A percentile compares a stretch with the other conserved stretches of the same genome.
Evolutionary conservation across 2,113 vertebrate species (phyloP).

Genomic region (Corvus hawaiiensis): DNA sequence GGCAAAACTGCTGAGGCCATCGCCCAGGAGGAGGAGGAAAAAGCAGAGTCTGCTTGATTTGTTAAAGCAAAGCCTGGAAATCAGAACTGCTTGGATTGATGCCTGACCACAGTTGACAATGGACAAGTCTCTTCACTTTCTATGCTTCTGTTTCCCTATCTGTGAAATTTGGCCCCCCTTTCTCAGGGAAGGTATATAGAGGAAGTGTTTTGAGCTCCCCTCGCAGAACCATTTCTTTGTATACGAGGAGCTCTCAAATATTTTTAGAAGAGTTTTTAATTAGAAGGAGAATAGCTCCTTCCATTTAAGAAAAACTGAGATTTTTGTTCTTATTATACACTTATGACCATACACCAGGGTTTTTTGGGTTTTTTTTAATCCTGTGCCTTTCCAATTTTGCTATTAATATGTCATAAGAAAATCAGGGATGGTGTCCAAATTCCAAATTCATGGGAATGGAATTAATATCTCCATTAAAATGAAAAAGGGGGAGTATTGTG

Average conservation of each 20-base stretch:
- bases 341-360: not conserved
- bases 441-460: slow-evolving; percentile 49
- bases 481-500: not conserved
- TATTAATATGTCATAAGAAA: slow-evolving; percentile 48
- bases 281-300: not conserved
- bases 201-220: not conserved
- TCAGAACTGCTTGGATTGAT: not conserved
- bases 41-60: not conserved
- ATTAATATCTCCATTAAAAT: slow-evolving; percentile 44
- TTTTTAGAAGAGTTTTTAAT: not conserved
- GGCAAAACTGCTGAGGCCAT: not conserved
- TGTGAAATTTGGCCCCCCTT: not conserved
- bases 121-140: not conserved
- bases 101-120: slow-evolving; percentile 37
- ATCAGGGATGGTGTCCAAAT: slow-evolving; percentile 3
- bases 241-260: not conserved
- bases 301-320: not conserved
- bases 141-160: slow-evolving; percentile 16
- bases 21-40: not conserved
- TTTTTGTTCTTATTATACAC: not conserved
- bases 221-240: not conserved
- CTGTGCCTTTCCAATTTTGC: slow-evolving; percentile 10
- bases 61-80: slow-evolving; percentile 28
- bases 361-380: not conserved
- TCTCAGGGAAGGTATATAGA: not conserved